Evolutionary conservation across 2,113 vertebrate species (phyloP), one percentile per base, ranked within the genome.

Genomic region (Aphyosemion australe): DNA sequence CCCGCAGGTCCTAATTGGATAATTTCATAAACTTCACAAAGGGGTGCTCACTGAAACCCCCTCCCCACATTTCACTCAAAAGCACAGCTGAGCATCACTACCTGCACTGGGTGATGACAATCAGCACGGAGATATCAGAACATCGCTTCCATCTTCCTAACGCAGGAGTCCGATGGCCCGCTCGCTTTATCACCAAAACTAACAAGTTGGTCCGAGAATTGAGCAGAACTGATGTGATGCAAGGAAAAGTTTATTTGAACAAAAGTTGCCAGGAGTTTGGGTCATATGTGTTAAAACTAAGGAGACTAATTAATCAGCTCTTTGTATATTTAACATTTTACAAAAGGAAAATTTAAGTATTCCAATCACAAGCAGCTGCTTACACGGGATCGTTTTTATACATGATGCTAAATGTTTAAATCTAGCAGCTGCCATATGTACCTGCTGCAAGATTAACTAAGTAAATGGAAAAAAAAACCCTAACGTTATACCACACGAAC

Each of bases 21-120:
- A 91, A 92, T 90, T 91, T 91, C 79, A 92, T 91, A 90, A 90
- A 87, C 74, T 67, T 69, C 70, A 83, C 65, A 76, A 75, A 84
- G 68, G 63, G 80, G 55, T 12, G 53, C 58, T 76, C 67, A 43
- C 72, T 48, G 64, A 65, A 18, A 70, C 48, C 75, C 21, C 52
- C 56, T 42, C 37, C 21, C 5, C 43, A 45, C 43, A n/a, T 53
- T 45, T 58, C 10, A 51, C 14, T 66, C 46, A 41, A 43, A 64
- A 67, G 49, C 64, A 57, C 71, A 1, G 63, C 68, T 82, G 21
- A 83, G 74, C 74, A 41, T 70, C 52, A 26, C 76, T 85, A 89
- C 87, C 87, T 87, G 87, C 64, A 65, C 0, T 52, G 26, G 72
- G 55, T 39, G 52, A 46, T 19, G 66, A 68, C 59, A 68, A 43